Evolutionary conservation across 2,888 invertebrate genomes (phyloP).

Genomic region (Parnassius smintheus): DNA sequence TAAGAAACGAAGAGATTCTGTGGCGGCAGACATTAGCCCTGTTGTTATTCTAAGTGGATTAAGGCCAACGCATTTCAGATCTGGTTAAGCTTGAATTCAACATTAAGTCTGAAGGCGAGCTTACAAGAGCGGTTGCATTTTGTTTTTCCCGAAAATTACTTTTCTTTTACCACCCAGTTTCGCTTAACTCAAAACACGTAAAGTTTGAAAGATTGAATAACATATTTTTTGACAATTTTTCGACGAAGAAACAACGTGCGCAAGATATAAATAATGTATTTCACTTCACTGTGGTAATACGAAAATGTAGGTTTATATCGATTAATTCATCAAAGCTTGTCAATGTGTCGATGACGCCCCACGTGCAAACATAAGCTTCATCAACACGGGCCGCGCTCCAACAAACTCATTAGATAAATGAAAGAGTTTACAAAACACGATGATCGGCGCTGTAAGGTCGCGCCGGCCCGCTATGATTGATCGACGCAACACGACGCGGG

Average conservation of each 20-base stretch:
- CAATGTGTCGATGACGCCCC: conserved; percentile 47
- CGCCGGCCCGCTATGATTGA: conserved; percentile 56
- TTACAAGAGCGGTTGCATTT: conserved; percentile 58
- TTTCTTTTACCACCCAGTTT: conserved; percentile 13
- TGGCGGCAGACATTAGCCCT: conserved; percentile 60
- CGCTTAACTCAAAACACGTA: conserved; percentile 20
- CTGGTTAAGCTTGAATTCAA: conserved; percentile 69
- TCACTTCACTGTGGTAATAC: background rate
- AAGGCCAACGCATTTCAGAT: conserved; percentile 74
- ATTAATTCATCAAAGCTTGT: conserved; percentile 65
- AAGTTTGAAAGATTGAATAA: conserved; percentile 14
- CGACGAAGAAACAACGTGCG: background rate
- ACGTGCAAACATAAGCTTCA: conserved; percentile 45
- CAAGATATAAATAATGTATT: background rate
- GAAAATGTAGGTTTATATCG: conserved; percentile 34
- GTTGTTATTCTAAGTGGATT: conserved; percentile 79
- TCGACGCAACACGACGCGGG: conserved; percentile 36
- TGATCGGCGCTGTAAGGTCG: conserved; percentile 40
- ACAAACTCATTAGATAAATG: conserved; percentile 75
- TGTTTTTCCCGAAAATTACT: conserved; percentile 34
- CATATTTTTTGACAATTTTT: conserved; percentile 1
- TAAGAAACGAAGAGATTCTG: conserved; percentile 55
- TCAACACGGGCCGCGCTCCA: conserved; percentile 32
- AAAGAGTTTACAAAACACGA: conserved; percentile 71
- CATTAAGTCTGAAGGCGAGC: conserved; percentile 68